Percentiles rank a stretch among this genome's conserved stretches.
Conservation (phyloP, 2,113 vertebrate species). For the Casuarius casuarius region DNA sequence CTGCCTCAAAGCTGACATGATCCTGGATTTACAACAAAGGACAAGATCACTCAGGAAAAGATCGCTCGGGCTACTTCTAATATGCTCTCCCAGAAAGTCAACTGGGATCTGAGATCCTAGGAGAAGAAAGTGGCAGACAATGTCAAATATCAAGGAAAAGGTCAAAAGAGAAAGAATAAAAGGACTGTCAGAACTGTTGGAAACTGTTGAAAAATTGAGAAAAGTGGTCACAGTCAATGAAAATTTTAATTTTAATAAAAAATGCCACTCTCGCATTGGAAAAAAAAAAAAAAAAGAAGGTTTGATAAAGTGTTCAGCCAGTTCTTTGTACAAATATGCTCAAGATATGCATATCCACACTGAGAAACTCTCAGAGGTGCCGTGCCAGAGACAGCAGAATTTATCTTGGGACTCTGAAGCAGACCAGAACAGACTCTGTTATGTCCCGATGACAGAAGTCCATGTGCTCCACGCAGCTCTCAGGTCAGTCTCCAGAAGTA, state of each 20-base stretch:
- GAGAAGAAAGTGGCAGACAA: neutral
- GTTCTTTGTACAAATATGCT: neutral
- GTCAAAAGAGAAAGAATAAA: neutral
- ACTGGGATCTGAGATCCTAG: neutral
- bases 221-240: neutral
- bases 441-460: neutral
- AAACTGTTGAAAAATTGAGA: neutral
- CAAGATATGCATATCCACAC: rapidly evolving
- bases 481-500: neutral
- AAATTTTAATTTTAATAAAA: neutral
- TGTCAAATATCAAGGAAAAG: neutral
- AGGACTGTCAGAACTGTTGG: neutral
- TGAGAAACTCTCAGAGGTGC: rapidly evolving
- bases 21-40: neutral
- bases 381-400: neutral
- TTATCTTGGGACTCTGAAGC: neutral
- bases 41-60: neutral
- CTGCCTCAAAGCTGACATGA: neutral
- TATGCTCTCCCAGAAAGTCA: neutral
- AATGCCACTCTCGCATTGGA: neutral
- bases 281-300: neutral
- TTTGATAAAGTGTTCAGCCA: neutral
- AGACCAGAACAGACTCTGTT: neutral
- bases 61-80: neutral
- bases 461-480: rapidly evolving